Percentiles rank a stretch among this genome's conserved stretches.
Conservation (phyloP, 2,113 vertebrate species). For the Zosterops hypoxanthus region DNA sequence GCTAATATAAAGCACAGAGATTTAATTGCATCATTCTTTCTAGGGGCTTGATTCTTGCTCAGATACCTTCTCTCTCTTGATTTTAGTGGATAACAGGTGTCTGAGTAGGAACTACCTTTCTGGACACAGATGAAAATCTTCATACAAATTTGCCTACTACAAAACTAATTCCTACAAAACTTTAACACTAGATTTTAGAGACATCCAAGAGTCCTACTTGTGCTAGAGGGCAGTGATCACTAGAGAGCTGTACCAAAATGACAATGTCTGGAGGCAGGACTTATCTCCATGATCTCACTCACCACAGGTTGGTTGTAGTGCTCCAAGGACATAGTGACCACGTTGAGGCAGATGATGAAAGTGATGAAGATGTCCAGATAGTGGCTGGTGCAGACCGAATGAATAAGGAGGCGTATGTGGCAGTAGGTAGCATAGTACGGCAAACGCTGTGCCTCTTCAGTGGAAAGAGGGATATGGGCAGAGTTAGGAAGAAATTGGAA, state of each 20-base stretch:
- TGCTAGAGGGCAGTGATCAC: background rate
- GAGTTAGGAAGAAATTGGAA: background rate
- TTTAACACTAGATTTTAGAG: background rate
- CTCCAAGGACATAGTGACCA: slow-evolving; percentile 98
- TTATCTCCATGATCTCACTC: slow-evolving; percentile 66
- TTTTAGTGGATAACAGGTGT: background rate
- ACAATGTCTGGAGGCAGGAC: background rate
- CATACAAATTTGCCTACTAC: background rate
- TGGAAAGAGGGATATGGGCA: slow-evolving; percentile 1
- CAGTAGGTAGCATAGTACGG: slow-evolving; percentile 94
- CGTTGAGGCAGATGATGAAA: slow-evolving; percentile 97
- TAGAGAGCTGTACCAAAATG: background rate
- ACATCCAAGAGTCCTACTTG: background rate
- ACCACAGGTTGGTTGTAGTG: slow-evolving; percentile 96
- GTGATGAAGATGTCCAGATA: slow-evolving; percentile 99
- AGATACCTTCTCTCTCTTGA: background rate
- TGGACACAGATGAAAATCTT: background rate
- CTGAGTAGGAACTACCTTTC: background rate
- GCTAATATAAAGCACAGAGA: background rate
- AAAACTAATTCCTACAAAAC: background rate
- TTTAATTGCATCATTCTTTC: background rate
- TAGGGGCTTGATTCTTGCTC: background rate
- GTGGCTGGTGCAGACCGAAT: slow-evolving; percentile 96
- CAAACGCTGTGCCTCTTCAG: slow-evolving; percentile 91
- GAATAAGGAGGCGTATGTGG: slow-evolving; percentile 90